Conservation (phyloP, 2,797 vertebrate species). For the Epinephelus awoara region DNA sequence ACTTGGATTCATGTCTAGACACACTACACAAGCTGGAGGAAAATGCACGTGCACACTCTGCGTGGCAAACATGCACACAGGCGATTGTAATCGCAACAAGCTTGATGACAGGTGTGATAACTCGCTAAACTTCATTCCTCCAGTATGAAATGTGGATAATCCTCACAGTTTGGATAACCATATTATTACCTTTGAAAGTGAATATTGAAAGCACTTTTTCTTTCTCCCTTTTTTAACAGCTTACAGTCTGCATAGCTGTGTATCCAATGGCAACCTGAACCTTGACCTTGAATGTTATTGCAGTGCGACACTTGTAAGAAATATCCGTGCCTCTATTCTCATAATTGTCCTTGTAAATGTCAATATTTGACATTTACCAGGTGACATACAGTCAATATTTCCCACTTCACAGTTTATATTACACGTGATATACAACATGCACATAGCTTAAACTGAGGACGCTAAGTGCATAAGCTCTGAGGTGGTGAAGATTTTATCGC, state of each 20-base stretch:
- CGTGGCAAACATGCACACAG: not conserved
- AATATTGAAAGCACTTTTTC: slow-evolving; percentile 22
- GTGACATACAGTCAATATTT: slow-evolving; percentile 73
- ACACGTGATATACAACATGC: slow-evolving; percentile 69
- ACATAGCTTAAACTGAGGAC: slow-evolving; percentile 53
- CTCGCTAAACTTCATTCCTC: slow-evolving; percentile 25
- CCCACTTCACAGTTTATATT: slow-evolving; percentile 62
- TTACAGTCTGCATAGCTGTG: slow-evolving; percentile 1
- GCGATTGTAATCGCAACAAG: slow-evolving; percentile 13
- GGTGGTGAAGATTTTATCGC: slow-evolving; percentile 65
- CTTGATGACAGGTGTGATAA: slow-evolving; percentile 23
- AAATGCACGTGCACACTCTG: slow-evolving; percentile 20
- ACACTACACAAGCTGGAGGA: slow-evolving; percentile 24
- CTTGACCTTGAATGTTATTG: slow-evolving; percentile 65
- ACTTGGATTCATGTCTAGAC: slow-evolving; percentile 75
- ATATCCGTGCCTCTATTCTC: slow-evolving; percentile 57
- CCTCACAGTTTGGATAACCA: not conserved
- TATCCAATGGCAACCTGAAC: slow-evolving; percentile 63
- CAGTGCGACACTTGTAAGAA: slow-evolving; percentile 60
- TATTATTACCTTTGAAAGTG: slow-evolving; percentile 16
- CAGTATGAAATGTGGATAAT: slow-evolving; percentile 14
- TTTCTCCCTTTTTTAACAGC: not conserved
- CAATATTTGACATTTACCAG: slow-evolving; percentile 77
- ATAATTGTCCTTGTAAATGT: slow-evolving; percentile 82
- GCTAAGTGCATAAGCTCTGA: slow-evolving; percentile 70